These are phyloP conservation scores for Drosophila tripunctata DNA, from an alignment of 2,888 invertebrate genomes.

Conservation along the genomic window DNA sequence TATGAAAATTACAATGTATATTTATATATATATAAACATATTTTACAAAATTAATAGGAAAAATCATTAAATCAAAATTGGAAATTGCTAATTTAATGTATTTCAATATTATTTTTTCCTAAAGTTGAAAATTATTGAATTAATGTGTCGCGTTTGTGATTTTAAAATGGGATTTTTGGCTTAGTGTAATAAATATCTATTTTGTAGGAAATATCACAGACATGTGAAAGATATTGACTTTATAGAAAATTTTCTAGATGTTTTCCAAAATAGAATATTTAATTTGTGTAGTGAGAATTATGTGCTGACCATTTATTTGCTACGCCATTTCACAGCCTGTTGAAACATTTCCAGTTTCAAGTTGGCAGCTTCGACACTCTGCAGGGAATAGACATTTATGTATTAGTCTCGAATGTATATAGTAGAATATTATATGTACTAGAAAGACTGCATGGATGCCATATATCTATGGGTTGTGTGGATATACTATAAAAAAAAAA, in stretches of 20 bases:
- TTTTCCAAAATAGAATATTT: neutral
- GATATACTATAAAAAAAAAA: conserved; percentile 18
- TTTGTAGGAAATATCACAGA: no score
- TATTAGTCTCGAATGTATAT: conserved; percentile 18
- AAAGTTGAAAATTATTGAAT: no score
- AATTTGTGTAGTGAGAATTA: neutral
- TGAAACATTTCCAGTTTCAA: conserved; percentile 6
- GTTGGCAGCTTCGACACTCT: conserved; percentile 31
- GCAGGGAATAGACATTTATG: conserved; percentile 5
- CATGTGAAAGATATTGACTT: no score
- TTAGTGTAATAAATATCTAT: no score
- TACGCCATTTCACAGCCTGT: neutral
- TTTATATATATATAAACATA: no score
- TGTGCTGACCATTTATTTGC: neutral
- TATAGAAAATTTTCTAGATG: neutral
- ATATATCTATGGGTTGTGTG: conserved; percentile 13
- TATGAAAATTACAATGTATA: no score
- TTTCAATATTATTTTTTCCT: no score
- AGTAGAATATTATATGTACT: conserved; percentile 40
- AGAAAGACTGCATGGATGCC: conserved; percentile 17
- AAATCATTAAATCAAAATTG: no score
- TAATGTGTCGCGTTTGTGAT: no score
- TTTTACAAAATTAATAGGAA: no score
- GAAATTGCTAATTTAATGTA: no score
- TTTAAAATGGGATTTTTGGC: no score